Base-by-base conservation (phyloP, 2,888 invertebrate genomes). In the Drosophila neonasuta region DNA sequence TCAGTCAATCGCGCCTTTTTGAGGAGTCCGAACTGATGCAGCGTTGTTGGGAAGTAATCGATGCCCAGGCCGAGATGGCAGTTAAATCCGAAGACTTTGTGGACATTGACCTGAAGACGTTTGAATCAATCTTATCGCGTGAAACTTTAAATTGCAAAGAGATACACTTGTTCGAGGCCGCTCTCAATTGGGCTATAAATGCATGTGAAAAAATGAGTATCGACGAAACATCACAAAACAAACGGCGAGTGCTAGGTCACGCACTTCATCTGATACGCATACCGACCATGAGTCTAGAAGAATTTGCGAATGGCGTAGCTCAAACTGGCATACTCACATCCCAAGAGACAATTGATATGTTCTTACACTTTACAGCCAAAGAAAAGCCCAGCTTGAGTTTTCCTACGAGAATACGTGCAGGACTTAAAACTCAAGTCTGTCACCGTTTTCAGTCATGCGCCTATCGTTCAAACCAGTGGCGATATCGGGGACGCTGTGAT, bases 11-110 rank as follows among this genome's bases (percentile, higher is more conserved):
- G 75, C 93, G 97, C 82, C 93, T 99, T 65, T 98, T 98, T 92
- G 98, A 99, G 92, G 98, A 99, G 91, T 97, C 97, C 64, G 98
- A 98, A 90, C 93, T 99, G 82, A 98, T 98, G 97, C 96, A 97
- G 91, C 93, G 97, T 81, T 97, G 97, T 92, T 97, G 97, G 97
- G 97, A 97, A 93, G 98, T 98, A 71, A 98, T 99, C 90, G 98
- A 98, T 92, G 98, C 98, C 59, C 81, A 91, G 96, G 98, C 98
- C 89, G 97, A 98, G 92, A 97, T 98, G 95, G 98, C 98, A 63
- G 93, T 99, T 82, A 95, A 95, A 79, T 97, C 98, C 0, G 98
- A 98, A 88, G 98, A 98, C 79, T 98, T 99, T 92, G 95, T 96
- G 76, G 98, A 99, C 90, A 97, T 99, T 88, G 98, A 98, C 91